Evolutionary conservation across 2,797 vertebrate species (phyloP).

Genomic region (Apogon talboti): DNA sequence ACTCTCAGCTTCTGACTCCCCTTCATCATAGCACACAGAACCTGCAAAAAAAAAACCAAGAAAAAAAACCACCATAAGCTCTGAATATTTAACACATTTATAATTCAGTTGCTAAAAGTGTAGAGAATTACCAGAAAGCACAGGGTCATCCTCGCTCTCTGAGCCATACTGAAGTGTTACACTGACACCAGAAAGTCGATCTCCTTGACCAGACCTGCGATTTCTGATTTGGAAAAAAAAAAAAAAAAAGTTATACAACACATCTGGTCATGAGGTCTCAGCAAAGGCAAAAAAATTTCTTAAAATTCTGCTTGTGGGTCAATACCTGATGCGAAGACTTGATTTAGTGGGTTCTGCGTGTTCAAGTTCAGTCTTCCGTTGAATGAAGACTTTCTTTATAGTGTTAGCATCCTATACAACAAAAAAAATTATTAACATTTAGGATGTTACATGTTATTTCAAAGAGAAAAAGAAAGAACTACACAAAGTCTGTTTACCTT

Average conservation of each 20-base stretch:
- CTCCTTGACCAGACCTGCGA: constrained; percentile 94
- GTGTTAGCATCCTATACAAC: constrained; percentile 94
- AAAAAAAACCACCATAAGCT: not conserved
- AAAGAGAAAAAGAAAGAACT: not conserved
- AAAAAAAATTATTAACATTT: constrained; percentile 34
- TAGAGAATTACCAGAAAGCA: constrained; percentile 88
- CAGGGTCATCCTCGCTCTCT: constrained; percentile 96
- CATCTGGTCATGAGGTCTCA: not conserved
- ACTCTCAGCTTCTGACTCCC: constrained; percentile 94
- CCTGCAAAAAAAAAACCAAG: constrained; percentile 73
- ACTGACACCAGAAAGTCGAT: constrained; percentile 93
- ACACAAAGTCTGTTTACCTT: constrained; percentile 85
- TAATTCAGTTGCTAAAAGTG: not conserved
- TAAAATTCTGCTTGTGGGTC: not conserved
- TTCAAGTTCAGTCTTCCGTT: constrained; percentile 96
- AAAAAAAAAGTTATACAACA: constrained; percentile 20
- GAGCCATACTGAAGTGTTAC: constrained; percentile 95
- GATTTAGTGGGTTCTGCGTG: constrained; percentile 95
- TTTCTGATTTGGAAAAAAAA: constrained; percentile 89
- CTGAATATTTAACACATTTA: not conserved
- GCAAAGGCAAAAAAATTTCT: not conserved
- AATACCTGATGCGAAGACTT: constrained; percentile 94
- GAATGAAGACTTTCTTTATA: constrained; percentile 97
- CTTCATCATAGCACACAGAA: constrained; percentile 93
- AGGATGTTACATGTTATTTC: not conserved